Evolutionary conservation across 1,140 invertebrate species (phyloP), one percentile per base, ranked within the genome.

Genomic region (Heliothis subflexa): DNA sequence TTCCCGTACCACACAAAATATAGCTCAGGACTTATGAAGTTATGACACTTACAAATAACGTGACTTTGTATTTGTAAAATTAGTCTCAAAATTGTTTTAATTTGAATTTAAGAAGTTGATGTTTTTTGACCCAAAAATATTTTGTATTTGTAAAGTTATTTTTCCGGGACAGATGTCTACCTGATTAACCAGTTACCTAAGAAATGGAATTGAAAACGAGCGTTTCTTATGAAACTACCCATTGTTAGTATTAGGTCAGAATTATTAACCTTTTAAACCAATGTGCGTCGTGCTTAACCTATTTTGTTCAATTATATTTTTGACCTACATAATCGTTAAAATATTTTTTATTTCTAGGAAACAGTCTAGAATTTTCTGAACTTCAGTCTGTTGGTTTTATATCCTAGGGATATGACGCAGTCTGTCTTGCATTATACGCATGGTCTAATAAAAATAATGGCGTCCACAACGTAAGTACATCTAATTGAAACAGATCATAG

Each of bases 251-350:
- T 9, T 18, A 45, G 61, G 61, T 62, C 61, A 45, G 33, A n/a
- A 62, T 62, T 62, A 62, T 62, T 62, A 62, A 62, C 61, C 61
- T 62, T 45, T 45, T 0, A 3, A 14, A 16, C 21, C 21, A 59
- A 11, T 59, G 54, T 21, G 25, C 12, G 12, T 40, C 33, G 9
- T 40, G 33, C 5, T 40, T 5, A 9, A 40, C 33, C 33, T 40
- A 40, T 40, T 40, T 40, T 40, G 7, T 5, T 7, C 33, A 33
- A 33, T 33, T 33, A 33, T 33, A 2, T 33, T 33, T 33, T 33
- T 33, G 33, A 33, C 33, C 3, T 33, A 40, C 33, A 40, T 40
- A 40, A 40, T 9, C 5, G 9, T 4, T 40, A 40, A 40, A 40
- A 9, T 9, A 9, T 40, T 40, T 40, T 40, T 9, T 40, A 40